Conservation (phyloP, 2,797 vertebrate genomes). For the Mormyrops attenuatus region DNA sequence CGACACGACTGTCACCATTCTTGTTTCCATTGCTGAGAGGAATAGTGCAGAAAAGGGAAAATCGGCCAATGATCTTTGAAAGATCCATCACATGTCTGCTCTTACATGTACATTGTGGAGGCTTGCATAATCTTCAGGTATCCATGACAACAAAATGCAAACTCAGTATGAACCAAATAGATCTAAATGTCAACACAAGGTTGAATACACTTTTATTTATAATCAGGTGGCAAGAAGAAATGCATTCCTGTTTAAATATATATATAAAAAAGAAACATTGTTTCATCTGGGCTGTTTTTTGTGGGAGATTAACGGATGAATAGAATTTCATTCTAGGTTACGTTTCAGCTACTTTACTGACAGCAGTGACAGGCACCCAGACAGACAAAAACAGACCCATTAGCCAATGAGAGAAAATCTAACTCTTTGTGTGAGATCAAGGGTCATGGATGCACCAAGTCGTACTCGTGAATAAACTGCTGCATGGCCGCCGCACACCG, state of each 20-base stretch:
- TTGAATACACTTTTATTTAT: slow-evolving; percentile 15
- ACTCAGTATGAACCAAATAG: slow-evolving; percentile 9
- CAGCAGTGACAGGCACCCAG: background rate
- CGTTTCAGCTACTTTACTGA: background rate
- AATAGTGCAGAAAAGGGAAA: background rate
- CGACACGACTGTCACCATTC: background rate
- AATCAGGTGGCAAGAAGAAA: background rate
- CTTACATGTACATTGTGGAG: slow-evolving; percentile 6
- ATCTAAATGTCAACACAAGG: slow-evolving; percentile 8
- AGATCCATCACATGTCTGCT: slow-evolving; percentile 6
- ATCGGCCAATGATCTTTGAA: slow-evolving; percentile 3
- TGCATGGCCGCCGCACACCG: slow-evolving; percentile 63
- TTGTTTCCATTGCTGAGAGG: slow-evolving; percentile 4
- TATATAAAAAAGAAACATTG: background rate
- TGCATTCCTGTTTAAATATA: background rate
- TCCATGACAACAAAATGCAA: slow-evolving; percentile 22
- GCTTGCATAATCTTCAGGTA: slow-evolving; percentile 1
- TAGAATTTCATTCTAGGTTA: background rate
- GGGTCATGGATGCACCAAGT: slow-evolving; percentile 31
- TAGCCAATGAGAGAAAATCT: background rate
- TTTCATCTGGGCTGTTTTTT: slow-evolving; percentile 4
- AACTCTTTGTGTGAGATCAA: background rate
- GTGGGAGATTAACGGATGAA: background rate
- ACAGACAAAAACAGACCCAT: background rate
- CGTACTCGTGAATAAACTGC: slow-evolving; percentile 62